These are phyloP conservation scores for Asarcornis scutulata DNA, from an alignment of 2,113 vertebrate species.

Conservation along the genomic window DNA sequence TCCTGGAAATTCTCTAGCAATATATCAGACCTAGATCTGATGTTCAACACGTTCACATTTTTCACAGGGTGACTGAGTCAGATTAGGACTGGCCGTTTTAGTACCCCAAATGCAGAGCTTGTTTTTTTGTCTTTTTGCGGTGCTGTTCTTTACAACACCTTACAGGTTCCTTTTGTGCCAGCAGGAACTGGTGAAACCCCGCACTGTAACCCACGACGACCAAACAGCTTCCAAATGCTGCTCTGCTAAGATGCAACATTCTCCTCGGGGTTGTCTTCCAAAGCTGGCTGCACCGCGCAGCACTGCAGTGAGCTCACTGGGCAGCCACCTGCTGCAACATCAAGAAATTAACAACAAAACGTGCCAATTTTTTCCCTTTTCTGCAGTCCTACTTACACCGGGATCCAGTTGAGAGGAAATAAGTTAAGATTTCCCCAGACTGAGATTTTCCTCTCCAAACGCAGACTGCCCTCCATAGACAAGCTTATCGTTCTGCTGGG, in stretches of 20 bases:
- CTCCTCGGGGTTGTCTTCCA: neutral
- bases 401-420: neutral
- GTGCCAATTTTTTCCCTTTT: neutral
- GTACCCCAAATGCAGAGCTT: neutral
- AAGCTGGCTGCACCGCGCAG: fast-evolving
- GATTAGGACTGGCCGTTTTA: neutral
- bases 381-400: neutral
- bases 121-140: neutral
- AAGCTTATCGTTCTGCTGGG: neutral
- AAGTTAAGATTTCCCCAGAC: neutral
- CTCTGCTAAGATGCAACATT: neutral
- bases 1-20: neutral
- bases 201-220: neutral
- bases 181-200: neutral
- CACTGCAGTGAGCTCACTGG: neutral
- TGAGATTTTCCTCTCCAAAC: neutral
- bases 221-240: neutral
- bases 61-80: neutral
- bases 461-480: neutral
- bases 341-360: neutral
- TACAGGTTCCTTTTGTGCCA: neutral
- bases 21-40: neutral
- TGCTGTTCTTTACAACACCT: neutral
- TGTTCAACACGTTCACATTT: fast-evolving
- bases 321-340: neutral